These are phyloP conservation scores for Adelognathus sp. DNA, from an alignment of 2,888 invertebrate species.

Conservation along the genomic window DNA sequence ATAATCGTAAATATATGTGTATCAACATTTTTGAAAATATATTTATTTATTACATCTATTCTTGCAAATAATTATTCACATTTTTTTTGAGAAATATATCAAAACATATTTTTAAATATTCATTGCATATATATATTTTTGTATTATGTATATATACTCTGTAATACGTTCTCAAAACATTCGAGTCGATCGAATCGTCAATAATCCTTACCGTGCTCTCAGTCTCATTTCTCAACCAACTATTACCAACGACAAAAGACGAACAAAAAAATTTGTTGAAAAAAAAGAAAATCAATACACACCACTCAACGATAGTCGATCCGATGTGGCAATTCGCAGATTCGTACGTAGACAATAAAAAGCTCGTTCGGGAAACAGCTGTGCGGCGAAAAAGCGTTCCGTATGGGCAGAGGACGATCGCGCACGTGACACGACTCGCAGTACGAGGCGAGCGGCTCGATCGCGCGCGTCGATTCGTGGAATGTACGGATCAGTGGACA, in stretches of 20 bases:
- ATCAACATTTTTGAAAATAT: too few relatives aligned
- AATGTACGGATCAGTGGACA: background rate
- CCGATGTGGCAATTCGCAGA: too few relatives aligned
- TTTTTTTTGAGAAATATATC: too few relatives aligned
- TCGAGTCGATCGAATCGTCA: too few relatives aligned
- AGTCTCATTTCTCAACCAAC: background rate
- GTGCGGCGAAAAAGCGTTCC: background rate
- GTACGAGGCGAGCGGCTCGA: background rate
- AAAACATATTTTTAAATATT: too few relatives aligned
- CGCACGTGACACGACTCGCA: background rate
- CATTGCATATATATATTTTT: too few relatives aligned
- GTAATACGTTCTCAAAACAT: too few relatives aligned
- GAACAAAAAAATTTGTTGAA: background rate
- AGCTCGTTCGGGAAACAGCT: background rate
- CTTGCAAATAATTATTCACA: too few relatives aligned
- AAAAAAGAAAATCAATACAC: background rate
- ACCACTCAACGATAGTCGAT: background rate
- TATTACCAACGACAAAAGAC: background rate
- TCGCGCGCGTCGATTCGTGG: background rate
- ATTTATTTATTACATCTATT: too few relatives aligned
- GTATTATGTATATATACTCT: too few relatives aligned
- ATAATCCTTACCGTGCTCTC: background rate
- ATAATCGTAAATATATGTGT: too few relatives aligned
- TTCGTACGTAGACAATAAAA: too few relatives aligned
- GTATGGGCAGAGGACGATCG: background rate